Percentiles rank a stretch among this genome's conserved stretches.
Evolutionary conservation across 2,113 vertebrate species (phyloP).

Genomic region (Bos taurus): DNA sequence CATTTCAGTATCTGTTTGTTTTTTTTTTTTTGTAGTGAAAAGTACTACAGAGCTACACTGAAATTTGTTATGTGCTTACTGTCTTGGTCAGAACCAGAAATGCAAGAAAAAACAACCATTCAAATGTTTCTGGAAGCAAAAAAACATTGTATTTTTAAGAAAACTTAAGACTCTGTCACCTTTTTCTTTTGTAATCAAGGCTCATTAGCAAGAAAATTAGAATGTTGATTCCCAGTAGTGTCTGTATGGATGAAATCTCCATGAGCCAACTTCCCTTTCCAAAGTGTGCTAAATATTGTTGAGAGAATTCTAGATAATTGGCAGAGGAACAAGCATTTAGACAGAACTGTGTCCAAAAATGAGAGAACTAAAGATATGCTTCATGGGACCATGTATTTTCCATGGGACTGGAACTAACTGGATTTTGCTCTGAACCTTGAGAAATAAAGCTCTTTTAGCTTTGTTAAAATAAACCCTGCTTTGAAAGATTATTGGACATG

Average conservation of each 20-base stretch:
- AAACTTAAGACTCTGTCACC: not conserved
- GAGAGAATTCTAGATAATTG: conserved; percentile 40
- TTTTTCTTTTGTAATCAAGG: not conserved
- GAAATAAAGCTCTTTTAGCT: not conserved
- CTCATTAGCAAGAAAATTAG: conserved; percentile 13
- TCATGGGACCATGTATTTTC: not conserved
- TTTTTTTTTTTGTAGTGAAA: not conserved
- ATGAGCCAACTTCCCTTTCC: not conserved
- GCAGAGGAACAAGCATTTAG: conserved; percentile 2
- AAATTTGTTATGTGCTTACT: not conserved
- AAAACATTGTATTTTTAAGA: not conserved
- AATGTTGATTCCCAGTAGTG: not conserved
- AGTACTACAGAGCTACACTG: not conserved
- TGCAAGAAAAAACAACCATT: not conserved
- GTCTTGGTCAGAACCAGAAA: not conserved
- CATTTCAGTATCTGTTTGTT: not conserved
- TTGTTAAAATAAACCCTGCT: conserved; percentile 3
- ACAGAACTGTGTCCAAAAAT: conserved; percentile 24
- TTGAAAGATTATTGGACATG: not conserved
- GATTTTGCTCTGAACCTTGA: not conserved
- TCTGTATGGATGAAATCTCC: not conserved
- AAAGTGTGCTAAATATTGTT: conserved; percentile 41
- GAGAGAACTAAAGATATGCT: not conserved
- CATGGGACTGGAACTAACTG: not conserved
- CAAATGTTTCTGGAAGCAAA: conserved; percentile 11